These are phyloP conservation scores for Pammene fasciana DNA, from an alignment of 2,888 invertebrate genomes.

Conservation along the genomic window DNA sequence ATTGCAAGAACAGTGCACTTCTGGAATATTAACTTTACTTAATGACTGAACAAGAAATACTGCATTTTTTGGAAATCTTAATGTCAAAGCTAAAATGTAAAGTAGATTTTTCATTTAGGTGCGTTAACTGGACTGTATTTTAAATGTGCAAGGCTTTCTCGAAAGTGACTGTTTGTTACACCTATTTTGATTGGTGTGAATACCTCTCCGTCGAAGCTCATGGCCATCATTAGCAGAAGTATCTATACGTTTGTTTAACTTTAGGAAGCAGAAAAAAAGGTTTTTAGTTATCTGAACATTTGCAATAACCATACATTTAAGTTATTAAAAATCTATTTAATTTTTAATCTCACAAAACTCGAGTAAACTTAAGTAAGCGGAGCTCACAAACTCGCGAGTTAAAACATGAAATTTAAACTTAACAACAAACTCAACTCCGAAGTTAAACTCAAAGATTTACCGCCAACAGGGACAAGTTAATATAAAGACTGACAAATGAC, in stretches of 20 bases:
- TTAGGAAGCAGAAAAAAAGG: too few species aligned
- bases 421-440: not conserved
- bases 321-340: not conserved
- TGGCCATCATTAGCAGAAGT: too few species aligned
- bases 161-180: too few species aligned
- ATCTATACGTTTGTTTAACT: too few species aligned
- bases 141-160: too few species aligned
- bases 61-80: not conserved
- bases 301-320: too few species aligned
- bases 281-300: too few species aligned
- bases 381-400: not conserved
- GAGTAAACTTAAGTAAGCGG: not conserved
- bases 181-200: too few species aligned
- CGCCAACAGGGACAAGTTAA: not conserved
- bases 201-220: too few species aligned
- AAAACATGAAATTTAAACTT: not conserved
- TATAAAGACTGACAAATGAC: not conserved
- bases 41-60: not conserved
- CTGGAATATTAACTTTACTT: not conserved
- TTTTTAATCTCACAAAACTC: not conserved
- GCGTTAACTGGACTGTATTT: too few species aligned
- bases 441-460: slow-evolving; percentile 9
- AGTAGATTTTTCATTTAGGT: too few species aligned
- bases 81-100: too few species aligned
- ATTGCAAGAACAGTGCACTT: slow-evolving; percentile 1